Evolutionary conservation across 2,113 vertebrate genomes (phyloP), one percentile per base, ranked within the genome.

Genomic region (Odocoileus hemionus): DNA sequence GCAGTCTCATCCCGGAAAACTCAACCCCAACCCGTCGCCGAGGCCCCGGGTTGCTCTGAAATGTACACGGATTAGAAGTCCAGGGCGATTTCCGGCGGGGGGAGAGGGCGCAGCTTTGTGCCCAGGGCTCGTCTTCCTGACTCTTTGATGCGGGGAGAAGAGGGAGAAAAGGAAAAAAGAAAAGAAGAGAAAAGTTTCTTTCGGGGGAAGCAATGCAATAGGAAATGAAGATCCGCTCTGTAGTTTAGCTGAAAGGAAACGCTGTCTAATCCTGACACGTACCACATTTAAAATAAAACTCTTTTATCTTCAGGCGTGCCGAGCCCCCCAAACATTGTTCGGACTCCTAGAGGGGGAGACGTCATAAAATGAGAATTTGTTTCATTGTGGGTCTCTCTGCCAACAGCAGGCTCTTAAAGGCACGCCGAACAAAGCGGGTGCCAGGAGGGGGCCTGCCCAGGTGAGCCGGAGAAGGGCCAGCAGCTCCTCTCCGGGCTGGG

Each of bases 241-340:
- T 52, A 82, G 92, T 61, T 33, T 2, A 6, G 88, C 90, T 86
- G 88, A 91, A 95, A 95, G 87, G 87, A 70, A 78, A 52, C 14
- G 92, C 76, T 92, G 86, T 89, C 93, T 92, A 58, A 84, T 67
- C 94, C 94, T 76, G 92, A 93, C 97, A 76, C 2, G 92, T 25
- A 95, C 10, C 76, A 64, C 87, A 86, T 91, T 97, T 86, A 74
- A 89, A 97, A 96, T 67, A 93, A 97, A 97, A 96, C 92, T 92
- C 92, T 96, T 96, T 96, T 74, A 79, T 96, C 90, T 94, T 15
- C 47, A 0, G 58, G 96, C 82, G 67, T 47, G 86, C 87, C 10
- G 45, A 96, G 85, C 43, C 47, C 96, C 92, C 92, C 47, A 92
- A 91, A 98, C 94, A 55, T 23, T 67, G 89, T 80, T 80, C 76